Evolutionary conservation across 2,113 vertebrate genomes (phyloP).

Genomic region (Bubo bubo): DNA sequence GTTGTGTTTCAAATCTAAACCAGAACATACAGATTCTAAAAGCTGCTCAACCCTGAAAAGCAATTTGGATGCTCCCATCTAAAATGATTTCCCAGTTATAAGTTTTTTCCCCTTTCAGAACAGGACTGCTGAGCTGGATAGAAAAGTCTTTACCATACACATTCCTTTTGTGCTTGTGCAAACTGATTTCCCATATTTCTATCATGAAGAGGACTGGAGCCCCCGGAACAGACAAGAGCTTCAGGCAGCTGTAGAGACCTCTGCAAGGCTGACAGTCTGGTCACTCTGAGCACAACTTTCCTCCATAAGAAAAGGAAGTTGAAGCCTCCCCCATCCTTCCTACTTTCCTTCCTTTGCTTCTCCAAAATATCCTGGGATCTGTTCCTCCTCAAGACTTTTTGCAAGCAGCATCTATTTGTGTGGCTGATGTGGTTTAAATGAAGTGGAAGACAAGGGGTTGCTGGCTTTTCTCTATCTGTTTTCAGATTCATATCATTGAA

Average conservation of each 20-base stretch:
- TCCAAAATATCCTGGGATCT: background rate
- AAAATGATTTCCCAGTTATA: background rate
- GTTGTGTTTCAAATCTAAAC: background rate
- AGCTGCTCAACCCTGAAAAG: background rate
- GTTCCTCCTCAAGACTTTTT: background rate
- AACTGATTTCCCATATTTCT: background rate
- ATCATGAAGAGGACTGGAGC: background rate
- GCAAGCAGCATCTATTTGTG: background rate
- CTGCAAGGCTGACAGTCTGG: fast-evolving
- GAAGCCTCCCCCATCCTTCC: background rate
- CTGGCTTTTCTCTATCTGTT: background rate
- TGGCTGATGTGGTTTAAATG: background rate
- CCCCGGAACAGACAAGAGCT: background rate
- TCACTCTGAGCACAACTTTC: background rate
- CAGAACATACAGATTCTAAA: background rate
- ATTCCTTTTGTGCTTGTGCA: background rate
- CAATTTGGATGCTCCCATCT: background rate
- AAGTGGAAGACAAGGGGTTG: background rate
- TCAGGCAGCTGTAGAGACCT: background rate
- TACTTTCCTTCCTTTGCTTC: background rate
- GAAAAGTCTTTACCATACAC: background rate
- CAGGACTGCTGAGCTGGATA: background rate
- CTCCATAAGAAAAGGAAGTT: background rate
- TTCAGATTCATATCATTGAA: background rate
- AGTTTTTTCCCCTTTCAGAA: background rate